phyloP scores from a whole-genome alignment of 2,113 vertebrate genomes.

The Alligator sinensis region DNA sequence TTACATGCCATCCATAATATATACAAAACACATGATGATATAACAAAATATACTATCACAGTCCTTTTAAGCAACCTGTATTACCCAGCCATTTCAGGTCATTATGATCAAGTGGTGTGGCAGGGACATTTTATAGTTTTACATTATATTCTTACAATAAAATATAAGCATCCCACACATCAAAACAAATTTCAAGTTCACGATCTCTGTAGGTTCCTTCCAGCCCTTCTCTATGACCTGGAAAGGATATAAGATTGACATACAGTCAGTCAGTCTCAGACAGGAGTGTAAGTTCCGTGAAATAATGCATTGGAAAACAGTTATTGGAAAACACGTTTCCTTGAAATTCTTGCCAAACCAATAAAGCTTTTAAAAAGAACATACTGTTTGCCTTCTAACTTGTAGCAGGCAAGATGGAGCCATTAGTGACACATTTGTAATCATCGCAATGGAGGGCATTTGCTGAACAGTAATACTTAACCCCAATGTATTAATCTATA shows the following conservation, averaged over 20 bases:
- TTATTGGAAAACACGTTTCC: background rate
- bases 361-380: background rate
- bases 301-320: background rate
- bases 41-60: background rate
- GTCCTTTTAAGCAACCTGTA: background rate
- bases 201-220: too few relatives aligned
- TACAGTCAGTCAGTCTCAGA: too few relatives aligned
- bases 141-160: background rate
- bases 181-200: background rate
- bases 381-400: background rate
- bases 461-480: background rate
- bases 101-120: too few relatives aligned
- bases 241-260: background rate
- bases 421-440: background rate
- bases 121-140: background rate
- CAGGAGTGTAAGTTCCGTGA: too few relatives aligned
- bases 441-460: background rate
- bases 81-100: background rate
- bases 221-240: too few relatives aligned
- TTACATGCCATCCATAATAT: background rate
- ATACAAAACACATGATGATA: background rate
- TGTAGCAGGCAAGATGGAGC: background rate
- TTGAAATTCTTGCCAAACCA: background rate
- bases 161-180: rapidly evolving
- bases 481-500: background rate